Evolutionary conservation across 2,888 invertebrate genomes (phyloP), one percentile per base, ranked within the genome.

Genomic region (Tenthredo scrophulariae): DNA sequence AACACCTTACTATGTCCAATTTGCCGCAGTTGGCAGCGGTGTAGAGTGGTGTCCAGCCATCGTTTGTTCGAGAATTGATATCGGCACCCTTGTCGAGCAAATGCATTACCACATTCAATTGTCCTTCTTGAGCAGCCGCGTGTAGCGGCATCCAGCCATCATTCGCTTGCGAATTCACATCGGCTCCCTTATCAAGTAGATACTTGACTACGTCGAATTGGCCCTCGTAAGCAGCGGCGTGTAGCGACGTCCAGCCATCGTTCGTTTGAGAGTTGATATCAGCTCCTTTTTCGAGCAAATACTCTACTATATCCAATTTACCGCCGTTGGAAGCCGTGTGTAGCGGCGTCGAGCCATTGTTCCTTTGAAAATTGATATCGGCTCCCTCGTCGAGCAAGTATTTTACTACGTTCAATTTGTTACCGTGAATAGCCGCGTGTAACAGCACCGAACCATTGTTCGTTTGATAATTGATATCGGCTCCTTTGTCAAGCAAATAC

Each of bases 31-130:
- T 93, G 43, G 96, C 95, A 0, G 97, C 97, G 85, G 97, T 95
- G 90, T 98, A 97, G 0, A 98, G 93, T 0, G 97, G 95, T 0
- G 97, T 97, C 85, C 96, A 95, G 43, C 95, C 94, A 91, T 97
- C 9, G 1, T 58, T 94, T 88, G 97, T 97, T 86, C 96, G 95
- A 50, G 95, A 93, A 91, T 98, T 97, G 0, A 98, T 96, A 65
- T 58, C 10, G 22, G 58, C 22, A 3, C 58, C 58, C 22, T 58
- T 22, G 7, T 58, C 22, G 1, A 58, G 58, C 58, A 58, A 58
- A 22, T 58, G 18, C n/a, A 22, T 58, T 2, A 58, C 58, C 1
- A 58, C 58, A 7, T 58, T n/a, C 58, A 58, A 9, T 58, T 22
- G 58, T 7, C 58, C 58, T 58, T 58, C 58, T 5, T 58, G 58